phyloP scores from a whole-genome alignment of 2,797 vertebrate species.

The Buphagus erythrorhynchus region DNA sequence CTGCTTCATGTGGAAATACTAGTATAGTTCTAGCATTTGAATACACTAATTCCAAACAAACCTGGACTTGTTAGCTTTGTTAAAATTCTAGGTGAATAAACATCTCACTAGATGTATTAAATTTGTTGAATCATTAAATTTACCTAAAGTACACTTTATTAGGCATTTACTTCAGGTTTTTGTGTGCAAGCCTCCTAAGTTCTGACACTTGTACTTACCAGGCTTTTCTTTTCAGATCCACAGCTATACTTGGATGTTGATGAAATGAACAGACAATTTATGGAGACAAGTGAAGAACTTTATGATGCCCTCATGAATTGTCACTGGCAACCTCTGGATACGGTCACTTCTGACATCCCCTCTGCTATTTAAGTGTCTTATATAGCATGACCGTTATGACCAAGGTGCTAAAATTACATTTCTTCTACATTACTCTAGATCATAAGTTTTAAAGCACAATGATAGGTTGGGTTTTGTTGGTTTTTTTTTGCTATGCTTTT shows the following conservation, averaged over 20 bases:
- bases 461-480: constrained; percentile 43
- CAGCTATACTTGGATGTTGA: constrained; percentile 86
- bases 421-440: constrained; percentile 69
- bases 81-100: neutral
- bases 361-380: constrained; percentile 72
- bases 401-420: constrained; percentile 77
- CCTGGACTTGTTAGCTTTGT: neutral
- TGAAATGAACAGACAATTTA: constrained; percentile 88
- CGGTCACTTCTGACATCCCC: constrained; percentile 82
- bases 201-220: neutral
- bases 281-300: constrained; percentile 91
- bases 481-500: constrained; percentile 71
- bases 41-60: neutral
- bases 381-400: constrained; percentile 75
- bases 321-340: constrained; percentile 91
- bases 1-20: neutral
- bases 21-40: neutral
- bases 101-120: neutral
- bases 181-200: neutral
- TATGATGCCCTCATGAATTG: constrained; percentile 90
- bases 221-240: constrained; percentile 79
- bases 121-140: neutral
- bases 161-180: neutral
- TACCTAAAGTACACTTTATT: neutral
- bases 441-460: constrained; percentile 76